These are phyloP conservation scores for Leptobrachium leishanense DNA, from an alignment of 2,113 vertebrate genomes.

Conservation along the genomic window DNA sequence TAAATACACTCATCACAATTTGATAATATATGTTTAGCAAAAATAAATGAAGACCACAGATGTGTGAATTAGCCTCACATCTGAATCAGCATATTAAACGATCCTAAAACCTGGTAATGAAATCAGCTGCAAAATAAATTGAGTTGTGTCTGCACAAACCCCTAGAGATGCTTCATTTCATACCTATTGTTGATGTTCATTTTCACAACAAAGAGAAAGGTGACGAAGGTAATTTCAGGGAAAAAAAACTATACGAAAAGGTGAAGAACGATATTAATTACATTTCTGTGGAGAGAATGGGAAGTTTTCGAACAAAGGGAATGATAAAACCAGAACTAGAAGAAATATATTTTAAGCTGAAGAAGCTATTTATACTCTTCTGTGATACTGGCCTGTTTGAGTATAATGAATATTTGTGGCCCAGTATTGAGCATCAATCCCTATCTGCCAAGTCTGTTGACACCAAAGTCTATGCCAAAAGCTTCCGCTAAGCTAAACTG, in stretches of 20 bases:
- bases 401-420: conserved; percentile 39
- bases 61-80: background rate
- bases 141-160: background rate
- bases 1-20: no score
- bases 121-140: conserved; percentile 11
- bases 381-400: conserved; percentile 7
- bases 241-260: background rate
- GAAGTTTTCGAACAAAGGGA: conserved; percentile 10
- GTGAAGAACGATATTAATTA: conserved; percentile 20
- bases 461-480: conserved; percentile 31
- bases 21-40: no score
- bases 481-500: conserved; percentile 33
- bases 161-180: conserved; percentile 4
- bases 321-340: background rate
- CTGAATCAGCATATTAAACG: background rate
- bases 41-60: background rate
- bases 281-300: background rate
- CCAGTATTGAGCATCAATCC: conserved; percentile 31
- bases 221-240: background rate
- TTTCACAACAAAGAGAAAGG: conserved; percentile 15
- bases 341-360: conserved; percentile 9
- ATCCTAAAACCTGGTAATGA: conserved; percentile 3
- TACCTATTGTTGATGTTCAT: background rate
- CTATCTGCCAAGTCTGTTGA: conserved; percentile 31
- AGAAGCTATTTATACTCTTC: conserved; percentile 21